Conservation (phyloP, 2,888 invertebrate genomes). For the Lycaena phlaeas region DNA sequence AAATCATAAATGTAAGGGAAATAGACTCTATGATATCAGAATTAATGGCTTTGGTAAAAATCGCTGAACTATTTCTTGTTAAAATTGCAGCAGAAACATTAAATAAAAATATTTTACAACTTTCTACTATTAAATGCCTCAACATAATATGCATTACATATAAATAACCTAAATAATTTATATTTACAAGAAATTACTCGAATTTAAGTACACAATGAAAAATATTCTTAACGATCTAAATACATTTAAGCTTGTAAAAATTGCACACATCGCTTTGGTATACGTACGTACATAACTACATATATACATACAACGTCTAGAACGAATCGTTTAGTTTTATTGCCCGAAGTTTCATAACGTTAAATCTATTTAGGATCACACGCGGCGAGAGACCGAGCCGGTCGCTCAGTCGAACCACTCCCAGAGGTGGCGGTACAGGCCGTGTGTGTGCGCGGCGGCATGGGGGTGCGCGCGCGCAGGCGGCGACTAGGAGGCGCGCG, state of each 20-base stretch:
- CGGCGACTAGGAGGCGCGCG: slow-evolving; percentile 57
- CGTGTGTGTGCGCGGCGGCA: slow-evolving; percentile 35
- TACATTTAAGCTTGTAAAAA: slow-evolving; percentile 69
- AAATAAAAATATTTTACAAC: slow-evolving; percentile 12
- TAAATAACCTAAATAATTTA: slow-evolving; percentile 23
- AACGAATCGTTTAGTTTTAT: slow-evolving; percentile 54
- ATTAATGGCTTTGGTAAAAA: no score
- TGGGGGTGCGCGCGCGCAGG: slow-evolving; percentile 31
- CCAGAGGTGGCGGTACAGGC: slow-evolving; percentile 57
- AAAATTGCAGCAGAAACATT: no score
- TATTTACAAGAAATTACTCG: slow-evolving; percentile 28
- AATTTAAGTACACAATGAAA: slow-evolving; percentile 35
- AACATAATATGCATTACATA: slow-evolving; percentile 21
- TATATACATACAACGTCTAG: slow-evolving; percentile 55
- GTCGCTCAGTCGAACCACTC: slow-evolving; percentile 59
- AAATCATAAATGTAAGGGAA: no score
- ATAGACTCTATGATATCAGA: no score
- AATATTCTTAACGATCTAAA: slow-evolving; percentile 38
- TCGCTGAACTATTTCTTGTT: no score
- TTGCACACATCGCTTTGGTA: slow-evolving; percentile 73
- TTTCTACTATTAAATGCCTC: slow-evolving; percentile 22
- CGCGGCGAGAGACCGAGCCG: slow-evolving; percentile 5
- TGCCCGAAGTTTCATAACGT: slow-evolving; percentile 53
- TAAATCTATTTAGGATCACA: slow-evolving; percentile 16
- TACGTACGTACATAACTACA: slow-evolving; percentile 69